These are phyloP conservation scores for Acanthosepion lycidas DNA, from an alignment of 2,888 invertebrate genomes.

Conservation along the genomic window DNA sequence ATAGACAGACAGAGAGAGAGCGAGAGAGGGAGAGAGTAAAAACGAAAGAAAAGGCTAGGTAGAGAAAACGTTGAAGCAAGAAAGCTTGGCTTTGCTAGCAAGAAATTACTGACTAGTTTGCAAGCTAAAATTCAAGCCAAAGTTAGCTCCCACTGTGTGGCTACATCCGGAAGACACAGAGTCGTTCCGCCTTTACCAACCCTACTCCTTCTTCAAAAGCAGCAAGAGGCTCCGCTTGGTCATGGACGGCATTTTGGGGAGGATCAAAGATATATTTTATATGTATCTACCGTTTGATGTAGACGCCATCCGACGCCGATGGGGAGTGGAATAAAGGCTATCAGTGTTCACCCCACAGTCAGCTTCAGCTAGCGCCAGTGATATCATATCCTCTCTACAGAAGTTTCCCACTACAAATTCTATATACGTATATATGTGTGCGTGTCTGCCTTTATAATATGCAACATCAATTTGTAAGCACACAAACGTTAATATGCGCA, in stretches of 20 bases:
- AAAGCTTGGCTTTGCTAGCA: not conserved
- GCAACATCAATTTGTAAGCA: not conserved
- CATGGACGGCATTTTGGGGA: not conserved
- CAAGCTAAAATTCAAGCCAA: not conserved
- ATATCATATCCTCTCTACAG: constrained; percentile 9
- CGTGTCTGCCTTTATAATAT: not conserved
- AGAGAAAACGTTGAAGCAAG: not conserved
- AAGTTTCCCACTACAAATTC: not conserved
- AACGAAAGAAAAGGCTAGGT: not conserved
- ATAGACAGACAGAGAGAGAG: not conserved
- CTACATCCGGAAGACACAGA: constrained; percentile 21
- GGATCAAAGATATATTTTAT: constrained; percentile 33
- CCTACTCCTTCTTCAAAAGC: not conserved
- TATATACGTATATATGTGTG: not conserved
- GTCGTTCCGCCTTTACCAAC: not conserved
- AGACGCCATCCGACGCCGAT: constrained; percentile 8
- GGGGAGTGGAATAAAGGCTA: constrained; percentile 33
- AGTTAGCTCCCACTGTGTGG: constrained; percentile 20
- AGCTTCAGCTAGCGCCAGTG: constrained; percentile 15
- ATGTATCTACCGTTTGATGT: not conserved
- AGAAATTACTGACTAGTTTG: not conserved
- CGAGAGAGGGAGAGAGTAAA: not conserved
- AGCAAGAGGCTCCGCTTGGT: constrained; percentile 33
- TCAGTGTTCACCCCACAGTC: constrained; percentile 22
- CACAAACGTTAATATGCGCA: not conserved